Conservation (phyloP, 2,797 vertebrate genomes). For the Oryzias sinensis region DNA sequence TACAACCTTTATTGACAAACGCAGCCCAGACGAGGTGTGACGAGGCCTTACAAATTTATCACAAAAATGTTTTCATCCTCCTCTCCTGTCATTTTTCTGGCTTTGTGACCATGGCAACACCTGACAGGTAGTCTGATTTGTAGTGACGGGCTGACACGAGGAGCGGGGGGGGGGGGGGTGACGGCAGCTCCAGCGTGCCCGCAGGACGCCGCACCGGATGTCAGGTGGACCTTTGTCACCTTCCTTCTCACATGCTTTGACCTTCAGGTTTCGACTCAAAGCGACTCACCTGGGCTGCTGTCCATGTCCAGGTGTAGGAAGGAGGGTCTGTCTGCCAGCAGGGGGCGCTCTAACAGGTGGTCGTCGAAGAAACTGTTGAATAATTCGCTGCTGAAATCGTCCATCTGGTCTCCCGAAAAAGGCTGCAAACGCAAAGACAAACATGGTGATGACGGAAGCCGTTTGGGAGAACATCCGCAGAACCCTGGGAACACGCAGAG, state of each 20-base stretch:
- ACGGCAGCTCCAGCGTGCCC: background rate
- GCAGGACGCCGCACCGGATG: too few relatives aligned
- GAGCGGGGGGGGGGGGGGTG: background rate
- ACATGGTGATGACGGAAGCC: background rate
- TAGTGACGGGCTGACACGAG: conserved; percentile 10
- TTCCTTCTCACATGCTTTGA: too few relatives aligned
- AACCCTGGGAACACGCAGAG: too few relatives aligned
- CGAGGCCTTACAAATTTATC: background rate
- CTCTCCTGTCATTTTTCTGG: background rate
- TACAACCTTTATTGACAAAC: background rate
- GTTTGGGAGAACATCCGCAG: background rate
- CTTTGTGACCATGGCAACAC: conserved; percentile 8
- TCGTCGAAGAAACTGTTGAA: conserved; percentile 99
- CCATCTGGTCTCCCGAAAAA: conserved; percentile 93
- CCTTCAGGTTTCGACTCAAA: conserved; percentile 1
- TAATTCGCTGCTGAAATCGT: conserved; percentile 97
- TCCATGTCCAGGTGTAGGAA: conserved; percentile 94
- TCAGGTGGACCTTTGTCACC: too few relatives aligned
- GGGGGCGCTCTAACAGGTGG: conserved; percentile 83
- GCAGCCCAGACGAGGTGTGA: background rate
- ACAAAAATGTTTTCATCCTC: background rate
- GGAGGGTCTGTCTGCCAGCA: conserved; percentile 89
- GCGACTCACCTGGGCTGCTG: conserved; percentile 70
- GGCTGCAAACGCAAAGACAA: conserved; percentile 73
- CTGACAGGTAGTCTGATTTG: conserved; percentile 16